Base-by-base conservation (phyloP, 2,113 vertebrate genomes). In the Hemiscyllium ocellatum region DNA sequence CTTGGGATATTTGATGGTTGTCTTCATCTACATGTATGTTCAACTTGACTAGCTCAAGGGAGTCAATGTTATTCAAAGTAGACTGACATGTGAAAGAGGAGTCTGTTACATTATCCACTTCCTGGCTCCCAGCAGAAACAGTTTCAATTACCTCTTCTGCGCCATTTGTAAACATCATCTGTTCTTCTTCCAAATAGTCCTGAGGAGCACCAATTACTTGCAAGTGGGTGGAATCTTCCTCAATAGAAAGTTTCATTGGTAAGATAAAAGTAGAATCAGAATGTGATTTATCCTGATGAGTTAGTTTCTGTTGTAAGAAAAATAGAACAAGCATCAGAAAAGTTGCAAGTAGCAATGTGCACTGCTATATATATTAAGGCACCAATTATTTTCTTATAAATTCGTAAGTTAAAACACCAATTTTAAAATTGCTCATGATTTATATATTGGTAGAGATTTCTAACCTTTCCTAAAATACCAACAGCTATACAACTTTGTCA, bases 141-240 rank as follows among this genome's bases (percentile, higher is more conserved):
- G 68, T 52, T 95, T 95, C 68, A 26, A 47, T 69, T 50, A 47
- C 66, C 66, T 94, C 93, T 47, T 70, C 47, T 50, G 69, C 29
- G 42, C 94, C 94, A 95, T 95, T 76, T 95, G 69, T 26, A 29
- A 95, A 47, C 37, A 4, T 42, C 50, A 19, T 26, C 33, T 72
- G 13, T 10, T 72, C 20, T 95, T 72, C 47, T 29, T 76, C 68
- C 22, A 17, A 19, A 72, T 47, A 50, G 66, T 95, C 94, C 42
- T 72, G 94, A 72, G 69, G 12, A 95, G 24, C 69, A 95, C 24
- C 37, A 72, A 95, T 42, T 95, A 95, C 94, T 95, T 69, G 68
- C 3, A 20, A 7, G 68, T 95, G 94, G 24, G 94, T 50, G 12
- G 94, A 19, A 42, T 70, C 68, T 76, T 95, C 69, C 69, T 95